phyloP scores from a whole-genome alignment of 2,888 invertebrate genomes.

The Hydrotaea cyrtoneurina region DNA sequence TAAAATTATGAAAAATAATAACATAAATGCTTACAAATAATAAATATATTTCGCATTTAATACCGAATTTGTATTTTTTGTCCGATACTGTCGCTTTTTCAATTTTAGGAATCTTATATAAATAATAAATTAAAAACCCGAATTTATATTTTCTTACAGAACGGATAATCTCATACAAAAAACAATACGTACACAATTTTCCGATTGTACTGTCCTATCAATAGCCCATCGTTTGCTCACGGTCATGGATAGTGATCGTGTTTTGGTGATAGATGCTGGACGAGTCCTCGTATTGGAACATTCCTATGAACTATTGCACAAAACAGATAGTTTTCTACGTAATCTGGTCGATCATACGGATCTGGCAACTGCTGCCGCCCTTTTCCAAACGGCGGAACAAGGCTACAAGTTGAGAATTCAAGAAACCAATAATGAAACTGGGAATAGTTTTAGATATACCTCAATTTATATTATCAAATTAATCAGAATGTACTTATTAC shows the following conservation, averaged over 20 bases:
- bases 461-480: slow-evolving; percentile 39
- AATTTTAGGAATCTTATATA: too few species aligned
- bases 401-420: slow-evolving; percentile 72
- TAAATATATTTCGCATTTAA: too few species aligned
- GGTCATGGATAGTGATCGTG: slow-evolving; percentile 93
- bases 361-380: slow-evolving; percentile 82
- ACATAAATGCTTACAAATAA: too few species aligned
- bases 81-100: too few species aligned
- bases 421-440: slow-evolving; percentile 62
- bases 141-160: slow-evolving; percentile 78
- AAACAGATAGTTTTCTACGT: slow-evolving; percentile 84
- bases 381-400: slow-evolving; percentile 84
- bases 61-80: too few species aligned
- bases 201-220: slow-evolving; percentile 91
- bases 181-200: slow-evolving; percentile 90
- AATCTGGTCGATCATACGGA: slow-evolving; percentile 88
- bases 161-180: slow-evolving; percentile 93
- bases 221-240: slow-evolving; percentile 95
- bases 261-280: slow-evolving; percentile 91
- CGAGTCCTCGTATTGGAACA: slow-evolving; percentile 88
- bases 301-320: slow-evolving; percentile 85
- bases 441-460: slow-evolving; percentile 16
- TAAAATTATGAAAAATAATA: too few species aligned
- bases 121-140: too few species aligned
- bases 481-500: not conserved